phyloP scores from a whole-genome alignment of 2,113 vertebrate species.

The Drymodes brunneopygia region DNA sequence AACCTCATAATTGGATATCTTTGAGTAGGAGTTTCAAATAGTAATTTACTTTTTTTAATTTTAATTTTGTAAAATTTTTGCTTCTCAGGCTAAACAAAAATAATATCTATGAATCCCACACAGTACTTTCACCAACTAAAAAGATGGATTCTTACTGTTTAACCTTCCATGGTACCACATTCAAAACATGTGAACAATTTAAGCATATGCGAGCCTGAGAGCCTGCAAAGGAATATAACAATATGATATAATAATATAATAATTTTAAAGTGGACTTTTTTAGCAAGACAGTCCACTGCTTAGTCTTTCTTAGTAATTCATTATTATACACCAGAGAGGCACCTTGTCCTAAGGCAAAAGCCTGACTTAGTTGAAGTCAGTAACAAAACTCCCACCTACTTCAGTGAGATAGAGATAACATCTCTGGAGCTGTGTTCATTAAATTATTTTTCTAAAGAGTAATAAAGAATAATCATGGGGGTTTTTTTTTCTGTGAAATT shows the following conservation, averaged over 20 bases:
- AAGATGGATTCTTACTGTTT: background rate
- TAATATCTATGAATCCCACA: background rate
- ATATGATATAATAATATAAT: background rate
- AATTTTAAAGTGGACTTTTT: background rate
- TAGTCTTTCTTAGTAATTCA: background rate
- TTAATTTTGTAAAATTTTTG: slow-evolving; percentile 35
- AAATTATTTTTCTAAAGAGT: background rate
- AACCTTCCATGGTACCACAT: background rate
- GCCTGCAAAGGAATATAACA: background rate
- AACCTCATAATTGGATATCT: slow-evolving; percentile 39
- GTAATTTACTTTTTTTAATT: background rate
- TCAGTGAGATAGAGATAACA: background rate
- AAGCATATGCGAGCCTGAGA: background rate
- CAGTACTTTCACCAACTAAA: background rate
- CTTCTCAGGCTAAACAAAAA: slow-evolving; percentile 31
- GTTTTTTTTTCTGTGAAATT: background rate
- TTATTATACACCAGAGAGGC: slow-evolving; percentile 1
- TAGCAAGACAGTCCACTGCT: background rate
- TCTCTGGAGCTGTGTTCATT: background rate
- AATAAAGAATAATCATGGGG: background rate
- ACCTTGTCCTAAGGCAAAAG: slow-evolving; percentile 25
- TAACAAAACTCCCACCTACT: background rate
- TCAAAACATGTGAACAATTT: background rate
- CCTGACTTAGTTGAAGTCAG: background rate
- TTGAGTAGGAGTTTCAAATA: slow-evolving; percentile 56